Percentiles rank a stretch among this genome's conserved stretches.
Evolutionary conservation across 2,797 vertebrate genomes (phyloP).

Genomic region (Syndactyla subalaris): DNA sequence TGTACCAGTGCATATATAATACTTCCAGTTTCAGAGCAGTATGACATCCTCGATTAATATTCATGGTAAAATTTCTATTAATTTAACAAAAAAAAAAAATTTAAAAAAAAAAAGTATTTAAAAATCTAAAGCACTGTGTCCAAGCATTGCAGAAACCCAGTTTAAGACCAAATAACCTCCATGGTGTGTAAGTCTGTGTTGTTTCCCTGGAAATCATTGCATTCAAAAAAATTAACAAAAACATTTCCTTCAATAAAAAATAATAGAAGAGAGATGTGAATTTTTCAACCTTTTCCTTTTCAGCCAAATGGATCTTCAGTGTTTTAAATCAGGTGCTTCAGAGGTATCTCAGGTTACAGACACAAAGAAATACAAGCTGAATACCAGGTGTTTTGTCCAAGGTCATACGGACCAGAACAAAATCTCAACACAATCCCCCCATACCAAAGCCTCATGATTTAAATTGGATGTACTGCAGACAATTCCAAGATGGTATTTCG

Average conservation of each 20-base stretch:
- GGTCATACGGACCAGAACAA: not conserved
- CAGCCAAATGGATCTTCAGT: not conserved
- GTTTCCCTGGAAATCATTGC: not conserved
- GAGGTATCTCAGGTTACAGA: not conserved
- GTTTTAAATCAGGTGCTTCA: not conserved
- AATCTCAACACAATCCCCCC: not conserved
- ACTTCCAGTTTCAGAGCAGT: not conserved
- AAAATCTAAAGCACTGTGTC: not conserved
- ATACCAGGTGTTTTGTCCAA: not conserved
- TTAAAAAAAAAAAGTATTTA: not conserved
- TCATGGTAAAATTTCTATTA: not conserved
- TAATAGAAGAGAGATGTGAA: not conserved
- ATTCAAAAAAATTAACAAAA: not conserved
- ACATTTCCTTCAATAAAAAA: not conserved
- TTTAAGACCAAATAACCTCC: not conserved
- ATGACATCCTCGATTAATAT: not conserved
- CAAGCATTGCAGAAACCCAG: not conserved
- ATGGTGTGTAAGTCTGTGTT: not conserved
- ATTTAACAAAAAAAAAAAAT: not conserved
- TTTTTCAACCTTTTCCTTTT: not conserved
- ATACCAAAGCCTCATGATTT: not conserved
- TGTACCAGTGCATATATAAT: not conserved
- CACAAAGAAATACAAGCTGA: not conserved
- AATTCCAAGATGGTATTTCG: not conserved
- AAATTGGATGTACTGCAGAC: not conserved